A percentile compares a stretch with the other conserved stretches of the same genome.
Evolutionary conservation across 2,797 vertebrate species (phyloP).

Genomic region (Parotocinclus haroldoi): DNA sequence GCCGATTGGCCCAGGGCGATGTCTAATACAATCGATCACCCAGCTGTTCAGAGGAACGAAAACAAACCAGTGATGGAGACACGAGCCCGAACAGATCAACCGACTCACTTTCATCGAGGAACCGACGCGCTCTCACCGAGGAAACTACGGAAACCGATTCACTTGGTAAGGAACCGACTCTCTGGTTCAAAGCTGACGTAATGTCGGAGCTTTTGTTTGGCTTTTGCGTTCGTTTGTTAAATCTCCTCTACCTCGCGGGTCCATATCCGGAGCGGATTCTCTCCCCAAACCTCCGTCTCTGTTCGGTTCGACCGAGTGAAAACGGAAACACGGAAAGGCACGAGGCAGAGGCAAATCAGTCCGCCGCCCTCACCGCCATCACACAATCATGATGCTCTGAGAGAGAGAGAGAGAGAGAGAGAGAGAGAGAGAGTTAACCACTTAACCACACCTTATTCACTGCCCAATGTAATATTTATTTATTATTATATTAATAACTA

Average conservation of each 20-base stretch:
- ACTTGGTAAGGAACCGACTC: constrained; percentile 25
- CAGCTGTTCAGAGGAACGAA: neutral
- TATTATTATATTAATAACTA: too few species aligned
- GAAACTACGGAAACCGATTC: neutral
- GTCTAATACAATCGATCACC: too few species aligned
- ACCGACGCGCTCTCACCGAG: neutral
- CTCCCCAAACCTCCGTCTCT: constrained; percentile 2
- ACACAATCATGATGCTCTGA: constrained; percentile 3
- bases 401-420: neutral
- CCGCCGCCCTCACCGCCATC: constrained; percentile 23
- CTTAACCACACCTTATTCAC: too few species aligned
- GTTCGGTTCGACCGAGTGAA: neutral
- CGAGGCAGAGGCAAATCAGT: constrained; percentile 44
- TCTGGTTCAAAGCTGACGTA: constrained; percentile 53
- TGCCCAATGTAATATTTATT: too few species aligned
- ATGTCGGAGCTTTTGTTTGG: constrained; percentile 1
- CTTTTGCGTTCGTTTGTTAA: neutral
- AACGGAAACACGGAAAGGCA: constrained; percentile 13
- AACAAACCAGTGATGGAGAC: neutral
- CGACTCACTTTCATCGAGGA: neutral
- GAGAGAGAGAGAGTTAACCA: neutral
- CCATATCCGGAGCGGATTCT: too few species aligned
- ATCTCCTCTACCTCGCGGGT: too few species aligned
- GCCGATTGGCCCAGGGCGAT: neutral
- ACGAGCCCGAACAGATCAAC: neutral